These are phyloP conservation scores for Cathartes aura DNA, from an alignment of 2,113 vertebrate species.

Conservation along the genomic window DNA sequence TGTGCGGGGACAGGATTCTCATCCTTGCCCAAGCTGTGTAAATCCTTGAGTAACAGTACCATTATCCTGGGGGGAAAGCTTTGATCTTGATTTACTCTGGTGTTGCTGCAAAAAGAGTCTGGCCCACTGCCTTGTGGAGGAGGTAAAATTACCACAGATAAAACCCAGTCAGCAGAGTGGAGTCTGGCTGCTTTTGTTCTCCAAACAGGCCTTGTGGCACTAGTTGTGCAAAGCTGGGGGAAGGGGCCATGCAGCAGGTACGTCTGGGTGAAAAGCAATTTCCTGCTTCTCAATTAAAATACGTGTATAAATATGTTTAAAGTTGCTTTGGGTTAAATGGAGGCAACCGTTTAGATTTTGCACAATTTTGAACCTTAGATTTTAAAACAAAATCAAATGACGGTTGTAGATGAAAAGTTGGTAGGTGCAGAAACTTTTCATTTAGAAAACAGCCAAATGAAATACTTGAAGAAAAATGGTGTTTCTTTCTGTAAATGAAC, in stretches of 20 bases:
- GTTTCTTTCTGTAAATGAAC: background rate
- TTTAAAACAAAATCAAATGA: background rate
- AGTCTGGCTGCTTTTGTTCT: slow-evolving; percentile 36
- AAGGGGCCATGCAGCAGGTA: slow-evolving; percentile 1
- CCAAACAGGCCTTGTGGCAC: slow-evolving; percentile 15
- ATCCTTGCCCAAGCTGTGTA: background rate
- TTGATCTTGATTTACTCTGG: slow-evolving; percentile 20
- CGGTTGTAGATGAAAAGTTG: background rate
- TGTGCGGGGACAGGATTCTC: background rate
- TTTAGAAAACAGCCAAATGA: background rate
- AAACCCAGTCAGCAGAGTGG: slow-evolving; percentile 41
- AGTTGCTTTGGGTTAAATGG: background rate
- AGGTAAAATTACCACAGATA: slow-evolving; percentile 28
- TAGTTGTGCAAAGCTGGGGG: background rate
- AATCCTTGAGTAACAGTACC: slow-evolving; percentile 29
- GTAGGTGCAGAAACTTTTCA: background rate
- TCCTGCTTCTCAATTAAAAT: slow-evolving; percentile 43
- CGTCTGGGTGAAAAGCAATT: background rate
- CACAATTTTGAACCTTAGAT: background rate
- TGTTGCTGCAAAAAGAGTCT: slow-evolving; percentile 20
- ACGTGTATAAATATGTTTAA: background rate
- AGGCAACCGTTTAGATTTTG: background rate
- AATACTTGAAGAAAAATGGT: background rate
- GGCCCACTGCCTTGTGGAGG: slow-evolving; percentile 45
- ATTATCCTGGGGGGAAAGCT: slow-evolving; percentile 8